Evolutionary conservation across 2,888 invertebrate species (phyloP).

Genomic region (Eucera pruinosa): DNA sequence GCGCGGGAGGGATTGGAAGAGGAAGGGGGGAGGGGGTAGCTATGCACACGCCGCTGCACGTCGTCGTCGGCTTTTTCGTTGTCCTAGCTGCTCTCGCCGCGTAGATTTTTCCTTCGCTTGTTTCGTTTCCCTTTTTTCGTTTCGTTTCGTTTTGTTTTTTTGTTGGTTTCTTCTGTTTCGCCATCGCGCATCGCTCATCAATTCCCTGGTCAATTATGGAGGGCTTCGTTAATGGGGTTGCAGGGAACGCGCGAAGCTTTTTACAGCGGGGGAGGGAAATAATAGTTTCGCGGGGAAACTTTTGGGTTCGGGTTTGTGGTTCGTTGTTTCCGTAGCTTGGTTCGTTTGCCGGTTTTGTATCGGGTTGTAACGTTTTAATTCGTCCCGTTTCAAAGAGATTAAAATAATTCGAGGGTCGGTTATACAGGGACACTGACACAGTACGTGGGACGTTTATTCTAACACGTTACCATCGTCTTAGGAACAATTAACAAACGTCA

Average conservation of each 20-base stretch:
- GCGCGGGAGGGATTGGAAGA: neutral
- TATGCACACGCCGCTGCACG: conserved; percentile 52
- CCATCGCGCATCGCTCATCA: conserved; percentile 45
- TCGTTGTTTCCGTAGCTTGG: conserved; percentile 2
- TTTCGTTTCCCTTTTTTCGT: too few relatives aligned
- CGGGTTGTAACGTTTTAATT: conserved; percentile 1
- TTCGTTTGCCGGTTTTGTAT: neutral
- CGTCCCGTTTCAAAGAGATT: too few relatives aligned
- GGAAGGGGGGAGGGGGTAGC: conserved; percentile 35
- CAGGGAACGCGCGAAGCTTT: conserved; percentile 9
- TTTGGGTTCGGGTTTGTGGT: too few relatives aligned
- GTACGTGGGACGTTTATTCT: too few relatives aligned
- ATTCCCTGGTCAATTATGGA: conserved; percentile 31
- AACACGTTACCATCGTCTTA: too few relatives aligned
- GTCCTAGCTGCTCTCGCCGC: conserved; percentile 35
- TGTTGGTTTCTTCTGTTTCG: too few relatives aligned
- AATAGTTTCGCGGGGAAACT: conserved; percentile 36
- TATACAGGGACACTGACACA: too few relatives aligned
- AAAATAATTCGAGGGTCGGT: too few relatives aligned
- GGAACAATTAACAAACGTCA: too few relatives aligned
- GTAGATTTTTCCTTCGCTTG: conserved; percentile 25
- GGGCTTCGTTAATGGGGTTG: conserved; percentile 55
- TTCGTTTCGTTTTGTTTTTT: neutral
- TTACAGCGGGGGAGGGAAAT: conserved; percentile 20
- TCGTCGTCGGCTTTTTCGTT: conserved; percentile 49